phyloP scores from a whole-genome alignment of 37 sponge, comb jelly and placozoan species.

The Agelas oroides region DNA sequence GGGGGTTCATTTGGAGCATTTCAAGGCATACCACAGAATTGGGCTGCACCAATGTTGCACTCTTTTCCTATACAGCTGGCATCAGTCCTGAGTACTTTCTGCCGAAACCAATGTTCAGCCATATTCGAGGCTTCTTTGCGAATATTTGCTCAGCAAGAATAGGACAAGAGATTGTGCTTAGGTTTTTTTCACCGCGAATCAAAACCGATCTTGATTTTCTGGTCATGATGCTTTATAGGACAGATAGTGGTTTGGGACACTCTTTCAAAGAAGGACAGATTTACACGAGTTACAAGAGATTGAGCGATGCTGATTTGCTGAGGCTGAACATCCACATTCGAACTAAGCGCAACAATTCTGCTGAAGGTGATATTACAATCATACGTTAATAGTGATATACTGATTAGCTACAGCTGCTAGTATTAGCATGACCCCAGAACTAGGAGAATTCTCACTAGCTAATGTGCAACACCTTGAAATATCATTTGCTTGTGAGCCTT shows the following conservation, averaged over 20 bases:
- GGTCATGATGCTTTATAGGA: constrained; percentile 13
- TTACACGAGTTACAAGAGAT: neutral
- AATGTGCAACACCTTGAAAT: too few species aligned
- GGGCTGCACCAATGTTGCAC: constrained; percentile 26
- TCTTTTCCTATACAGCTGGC: constrained; percentile 42
- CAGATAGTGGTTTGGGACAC: constrained; percentile 49
- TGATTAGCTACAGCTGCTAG: too few species aligned
- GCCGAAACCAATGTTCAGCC: constrained; percentile 2
- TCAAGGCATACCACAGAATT: constrained; percentile 39
- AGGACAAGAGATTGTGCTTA: neutral
- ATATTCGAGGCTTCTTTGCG: neutral
- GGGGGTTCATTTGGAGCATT: constrained; percentile 34
- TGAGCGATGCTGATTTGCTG: constrained; percentile 21
- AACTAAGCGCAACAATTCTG: too few species aligned
- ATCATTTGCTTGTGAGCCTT: too few species aligned
- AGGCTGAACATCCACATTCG: too few species aligned
- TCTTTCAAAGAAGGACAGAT: constrained; percentile 48
- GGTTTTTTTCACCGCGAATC: constrained; percentile 18
- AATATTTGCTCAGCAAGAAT: neutral
- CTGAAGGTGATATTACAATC: too few species aligned
- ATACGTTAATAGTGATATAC: too few species aligned
- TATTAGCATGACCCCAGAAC: too few species aligned
- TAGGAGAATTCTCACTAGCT: too few species aligned
- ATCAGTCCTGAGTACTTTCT: constrained; percentile 24
- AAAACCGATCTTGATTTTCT: constrained; percentile 38